Evolutionary conservation across 1,140 invertebrate genomes (phyloP), one percentile per base, ranked within the genome.

Genomic region (Apocrypta bakeri): DNA sequence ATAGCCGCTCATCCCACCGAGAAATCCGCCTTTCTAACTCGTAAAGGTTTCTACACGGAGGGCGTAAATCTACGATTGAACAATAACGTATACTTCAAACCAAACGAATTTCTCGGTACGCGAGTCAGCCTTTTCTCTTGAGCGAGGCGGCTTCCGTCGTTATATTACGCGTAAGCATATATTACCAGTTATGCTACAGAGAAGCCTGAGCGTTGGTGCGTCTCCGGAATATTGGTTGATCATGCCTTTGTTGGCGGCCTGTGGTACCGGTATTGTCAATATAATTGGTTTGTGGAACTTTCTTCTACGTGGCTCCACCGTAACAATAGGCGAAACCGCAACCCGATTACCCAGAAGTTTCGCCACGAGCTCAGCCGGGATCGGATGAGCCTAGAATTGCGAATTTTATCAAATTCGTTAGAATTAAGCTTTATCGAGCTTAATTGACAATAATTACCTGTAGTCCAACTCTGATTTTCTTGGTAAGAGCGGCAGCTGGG

Each of bases 231-330:
- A 97, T 88, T 97, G 96, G 90, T 97, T 97, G 84, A 97, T 96
- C 97, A 98, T 98, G 75, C 96, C 95, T 88, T 96, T 96, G 83
- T 95, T 95, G 48, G 96, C 95, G 48, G 96, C 96, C 90, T 96
- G 96, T 17, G 98, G 98, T 75, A 98, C 94, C 17, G 98, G 98
- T 89, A 98, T 98, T 61, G 97, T 99, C 84, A 99, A 93, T 83
- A 97, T 98, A 88, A 99, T 99, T 48, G 96, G 96, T 92, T 98
- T 98, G 91, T 99, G 98, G 94, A 99, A 99, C 93, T 99, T 99
- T 82, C 98, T 92, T 83, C 98, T 93, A 40, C 98, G 91, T 25
- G 98, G 98, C 92, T 99, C 98, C 21, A 99, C 97, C 0, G 98
- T 99, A n/a, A 99, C 96, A 81, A 99, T 98, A 29, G 98, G 98